A percentile compares a stretch with the other conserved stretches of the same genome.
These are phyloP conservation scores for Acrocyrtus sp. DNA, from an alignment of 2,888 invertebrate genomes.

Conservation along the genomic window DNA sequence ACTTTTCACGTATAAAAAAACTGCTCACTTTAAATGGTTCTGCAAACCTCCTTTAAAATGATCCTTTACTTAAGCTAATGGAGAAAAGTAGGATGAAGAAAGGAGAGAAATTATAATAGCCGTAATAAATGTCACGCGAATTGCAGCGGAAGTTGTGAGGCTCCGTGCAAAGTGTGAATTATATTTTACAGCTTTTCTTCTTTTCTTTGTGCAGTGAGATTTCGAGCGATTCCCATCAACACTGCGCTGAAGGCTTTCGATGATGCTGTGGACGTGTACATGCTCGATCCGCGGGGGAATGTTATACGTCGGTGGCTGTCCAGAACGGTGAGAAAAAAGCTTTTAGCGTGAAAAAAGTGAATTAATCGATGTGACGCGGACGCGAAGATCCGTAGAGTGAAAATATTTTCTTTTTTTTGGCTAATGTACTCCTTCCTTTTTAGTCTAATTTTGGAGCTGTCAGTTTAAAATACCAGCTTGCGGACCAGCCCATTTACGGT, in stretches of 20 bases:
- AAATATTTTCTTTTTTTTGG: too few species aligned
- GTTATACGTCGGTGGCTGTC: constrained; percentile 94
- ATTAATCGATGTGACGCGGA: too few species aligned
- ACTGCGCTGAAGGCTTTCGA: constrained; percentile 91
- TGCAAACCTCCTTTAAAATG: too few species aligned
- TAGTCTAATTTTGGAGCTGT: constrained; percentile 91
- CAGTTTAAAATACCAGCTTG: constrained; percentile 88
- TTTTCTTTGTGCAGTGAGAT: constrained; percentile 73
- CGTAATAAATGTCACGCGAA: constrained; percentile 45
- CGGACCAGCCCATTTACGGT: constrained; percentile 92
- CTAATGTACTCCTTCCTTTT: constrained; percentile 24
- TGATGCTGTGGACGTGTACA: constrained; percentile 90
- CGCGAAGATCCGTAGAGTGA: too few species aligned
- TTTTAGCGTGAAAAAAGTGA: background rate
- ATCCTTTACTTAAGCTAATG: background rate
- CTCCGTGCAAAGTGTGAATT: background rate
- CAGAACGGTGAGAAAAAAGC: constrained; percentile 70
- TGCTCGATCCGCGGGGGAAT: constrained; percentile 87
- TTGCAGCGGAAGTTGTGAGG: constrained; percentile 15
- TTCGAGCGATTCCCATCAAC: constrained; percentile 91
- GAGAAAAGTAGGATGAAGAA: background rate
- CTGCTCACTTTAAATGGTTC: too few species aligned
- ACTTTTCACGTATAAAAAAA: too few species aligned
- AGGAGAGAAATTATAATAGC: constrained; percentile 36
- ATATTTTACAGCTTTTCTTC: background rate